A percentile compares a stretch with the other conserved stretches of the same genome.
These are phyloP conservation scores for Polyodon spathula DNA, from an alignment of 2,113 vertebrate genomes.

Conservation along the genomic window DNA sequence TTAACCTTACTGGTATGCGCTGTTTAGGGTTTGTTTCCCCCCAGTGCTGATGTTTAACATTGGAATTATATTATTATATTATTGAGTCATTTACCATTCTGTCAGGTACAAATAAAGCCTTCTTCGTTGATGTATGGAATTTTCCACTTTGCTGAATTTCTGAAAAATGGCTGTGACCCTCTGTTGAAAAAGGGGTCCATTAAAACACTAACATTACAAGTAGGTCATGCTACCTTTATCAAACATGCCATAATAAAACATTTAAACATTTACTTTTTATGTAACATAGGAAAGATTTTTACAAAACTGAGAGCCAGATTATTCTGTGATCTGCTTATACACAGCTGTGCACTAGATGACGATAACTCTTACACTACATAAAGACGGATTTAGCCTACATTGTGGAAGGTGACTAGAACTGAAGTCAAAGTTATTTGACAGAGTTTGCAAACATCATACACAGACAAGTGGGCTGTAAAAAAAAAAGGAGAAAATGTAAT, in stretches of 20 bases:
- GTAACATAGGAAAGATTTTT: no score
- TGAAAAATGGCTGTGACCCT: not conserved
- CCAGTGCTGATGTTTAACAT: not conserved
- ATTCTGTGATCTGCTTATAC: no score
- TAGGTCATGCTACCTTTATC: no score
- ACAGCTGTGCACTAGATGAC: no score
- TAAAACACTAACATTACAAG: not conserved
- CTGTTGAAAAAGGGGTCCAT: not conserved
- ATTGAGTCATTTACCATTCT: constrained; percentile 28
- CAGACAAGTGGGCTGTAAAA: no score
- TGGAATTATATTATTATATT: constrained; percentile 19
- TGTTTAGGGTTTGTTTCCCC: constrained; percentile 15
- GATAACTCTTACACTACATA: no score
- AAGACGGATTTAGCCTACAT: no score
- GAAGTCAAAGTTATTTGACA: no score
- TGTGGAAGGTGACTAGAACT: no score
- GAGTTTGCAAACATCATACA: no score
- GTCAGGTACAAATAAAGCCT: constrained; percentile 6
- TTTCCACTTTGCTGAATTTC: not conserved
- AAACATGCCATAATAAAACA: not conserved
- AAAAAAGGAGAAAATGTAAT: no score
- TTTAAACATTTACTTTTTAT: not conserved
- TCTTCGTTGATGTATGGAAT: not conserved
- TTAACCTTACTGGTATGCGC: constrained; percentile 11
- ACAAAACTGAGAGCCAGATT: no score